Evolutionary conservation across 2,797 vertebrate genomes (phyloP), one percentile per base, ranked within the genome.

Genomic region (Galagoides demidoff): DNA sequence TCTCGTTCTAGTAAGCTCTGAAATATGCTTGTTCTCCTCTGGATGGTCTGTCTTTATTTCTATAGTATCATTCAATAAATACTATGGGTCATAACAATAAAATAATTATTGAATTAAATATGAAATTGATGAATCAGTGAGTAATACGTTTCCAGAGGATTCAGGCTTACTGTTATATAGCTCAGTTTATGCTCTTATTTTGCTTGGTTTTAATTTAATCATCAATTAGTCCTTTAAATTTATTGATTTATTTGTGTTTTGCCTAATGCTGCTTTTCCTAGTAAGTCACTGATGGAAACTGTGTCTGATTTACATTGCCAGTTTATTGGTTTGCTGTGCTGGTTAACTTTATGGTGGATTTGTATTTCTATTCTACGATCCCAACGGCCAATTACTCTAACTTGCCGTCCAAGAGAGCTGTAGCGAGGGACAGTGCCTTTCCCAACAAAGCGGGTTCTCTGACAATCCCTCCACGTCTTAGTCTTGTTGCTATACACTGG

Each of bases 321-420:
- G 13, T 12, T 22, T 22, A 52, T 6, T 81, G 81, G 7, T 34
- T 19, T 31, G 4, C 1, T 5, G 17, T 11, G 20, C 89, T 49
- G 39, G 19, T 27, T 79, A 63, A 14, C 19, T 17, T 43, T 0
- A 9, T 4, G n/a, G 31, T 19, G 31, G 5, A 39, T 29, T 78
- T 49, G 10, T 5, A 5, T 14, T 39, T 84, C 22, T 71, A 22
- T 70, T 57, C 31, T 82, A 31, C 68, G 59, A 39, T 52, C 45
- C 45, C 22, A 4, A 66, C 27, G 43, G 19, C 31, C 61, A 34
- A 55, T 22, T 13, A 27, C 79, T 59, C 49, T 27, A 34, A 55
- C 13, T 34, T 25, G 23, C 61, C 73, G 29, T n/a, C 3, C 0
- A 0, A 73, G 16, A 55, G 19, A 63, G 7, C 3, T n/a, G 9